Evolutionary conservation across 2,888 invertebrate genomes (phyloP).

Genomic region (Parelbella ahira): DNA sequence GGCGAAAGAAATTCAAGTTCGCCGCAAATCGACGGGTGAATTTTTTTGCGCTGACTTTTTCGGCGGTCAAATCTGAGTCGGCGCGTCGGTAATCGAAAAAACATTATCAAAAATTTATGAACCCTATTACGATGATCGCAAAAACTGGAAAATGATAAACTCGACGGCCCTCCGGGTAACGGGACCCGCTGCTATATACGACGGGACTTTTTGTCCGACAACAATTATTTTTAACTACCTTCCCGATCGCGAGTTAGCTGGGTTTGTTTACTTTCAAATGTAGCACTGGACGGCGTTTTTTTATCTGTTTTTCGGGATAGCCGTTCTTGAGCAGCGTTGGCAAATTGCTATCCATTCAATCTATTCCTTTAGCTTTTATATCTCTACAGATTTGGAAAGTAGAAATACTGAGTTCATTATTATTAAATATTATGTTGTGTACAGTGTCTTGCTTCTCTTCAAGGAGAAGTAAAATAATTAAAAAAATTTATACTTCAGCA

Average conservation of each 20-base stretch:
- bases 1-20: constrained; percentile 19
- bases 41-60: constrained; percentile 37
- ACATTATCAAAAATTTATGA: constrained; percentile 72
- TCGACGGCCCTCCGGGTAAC: constrained; percentile 49
- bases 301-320: constrained; percentile 10
- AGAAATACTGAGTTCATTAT: too few relatives aligned
- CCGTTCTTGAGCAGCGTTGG: constrained; percentile 13
- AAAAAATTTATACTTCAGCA: too few relatives aligned
- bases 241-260: constrained; percentile 20
- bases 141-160: constrained; percentile 67
- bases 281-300: constrained; percentile 22
- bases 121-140: constrained; percentile 62
- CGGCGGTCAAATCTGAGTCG: constrained; percentile 32
- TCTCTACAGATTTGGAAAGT: not conserved
- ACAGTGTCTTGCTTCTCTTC: too few relatives aligned
- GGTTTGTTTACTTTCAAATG: constrained; percentile 29
- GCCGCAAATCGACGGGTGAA: constrained; percentile 11
- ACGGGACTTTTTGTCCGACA: constrained; percentile 43
- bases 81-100: constrained; percentile 52
- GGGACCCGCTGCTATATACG: constrained; percentile 59
- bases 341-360: constrained; percentile 13
- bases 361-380: not conserved
- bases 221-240: constrained; percentile 54
- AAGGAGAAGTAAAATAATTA: too few relatives aligned
- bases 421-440: too few relatives aligned